Evolutionary conservation across 1,140 invertebrate species (phyloP).

Genomic region (Nebria ingens): DNA sequence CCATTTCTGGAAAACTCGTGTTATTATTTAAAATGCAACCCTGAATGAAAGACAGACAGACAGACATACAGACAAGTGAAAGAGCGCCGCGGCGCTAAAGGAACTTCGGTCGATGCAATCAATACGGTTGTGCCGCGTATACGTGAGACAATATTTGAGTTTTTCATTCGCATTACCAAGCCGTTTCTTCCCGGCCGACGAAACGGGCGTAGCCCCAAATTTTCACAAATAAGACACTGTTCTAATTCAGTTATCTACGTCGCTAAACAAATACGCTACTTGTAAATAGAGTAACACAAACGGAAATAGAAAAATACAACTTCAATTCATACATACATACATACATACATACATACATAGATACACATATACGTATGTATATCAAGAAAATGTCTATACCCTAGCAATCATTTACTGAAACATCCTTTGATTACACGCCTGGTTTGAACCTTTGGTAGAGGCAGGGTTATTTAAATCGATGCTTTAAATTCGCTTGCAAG

Average conservation of each 20-base stretch:
- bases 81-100: not conserved
- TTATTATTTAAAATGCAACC: not conserved
- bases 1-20: not conserved
- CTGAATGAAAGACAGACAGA: not conserved
- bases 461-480: not conserved
- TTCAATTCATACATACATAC: no score
- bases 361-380: no score
- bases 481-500: not conserved
- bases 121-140: constrained; percentile 16
- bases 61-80: not conserved
- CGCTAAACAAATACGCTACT: no score
- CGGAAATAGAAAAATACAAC: no score
- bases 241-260: no score
- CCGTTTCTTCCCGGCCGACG: not conserved
- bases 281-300: no score
- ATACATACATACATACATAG: no score
- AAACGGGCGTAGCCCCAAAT: no score
- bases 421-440: not conserved
- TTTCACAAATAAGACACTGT: no score
- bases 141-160: constrained; percentile 23
- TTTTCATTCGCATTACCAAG: constrained; percentile 10
- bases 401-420: no score
- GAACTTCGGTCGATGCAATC: constrained; percentile 14
- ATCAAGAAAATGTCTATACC: no score
- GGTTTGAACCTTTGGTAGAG: not conserved